Base-by-base conservation (phyloP, 2,113 vertebrate genomes). In the Barnardius zonarius region DNA sequence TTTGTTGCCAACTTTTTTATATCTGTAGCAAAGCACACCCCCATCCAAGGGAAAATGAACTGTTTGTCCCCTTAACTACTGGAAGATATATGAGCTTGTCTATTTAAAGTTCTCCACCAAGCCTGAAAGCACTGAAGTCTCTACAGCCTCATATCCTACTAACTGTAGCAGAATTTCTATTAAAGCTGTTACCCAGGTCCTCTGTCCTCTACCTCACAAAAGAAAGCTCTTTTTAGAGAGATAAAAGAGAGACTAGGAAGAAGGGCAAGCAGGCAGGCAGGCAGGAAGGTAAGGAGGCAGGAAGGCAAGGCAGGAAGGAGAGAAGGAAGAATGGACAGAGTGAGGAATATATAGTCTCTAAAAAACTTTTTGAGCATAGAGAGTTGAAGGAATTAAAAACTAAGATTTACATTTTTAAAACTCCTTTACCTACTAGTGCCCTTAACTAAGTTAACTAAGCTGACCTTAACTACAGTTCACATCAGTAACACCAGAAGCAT, bases 271-370 rank as follows among this genome's bases (percentile, higher is more conserved):
- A 19, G 22, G 6, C 2, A 7, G 3, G 10, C 6, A 7, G 5
- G 5, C 10, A 25, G 6, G 2, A 3, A 2, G 14, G 7, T 2
- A 57, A 17, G 13, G 13, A 3, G 5, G 6, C 8, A n/a, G 15
- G 8, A 16, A 6, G 18, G 17, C 15, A 37, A 3, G 15, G 19
- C 11, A 27, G 15, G 14, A 11, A 20, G 3, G 13, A 70, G 33
- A 75, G 27, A 49, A 63, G 12, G n/a, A 12, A 83, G 15, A 91
- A 81, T 9, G 24, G 30, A 35, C 15, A 69, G 27, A 69, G 12
- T 0, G 0, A 63, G n/a, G 11, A 49, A 69, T 13, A 78, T 1
- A 43, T 1, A 24, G 10, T 49, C 28, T 69, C 46, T 22, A 23
- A 80, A 76, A 49, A 64, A 66, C 3, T 6, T 83, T 57, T 59